These are phyloP conservation scores for Linnaemya tessellans DNA, from an alignment of 2,888 invertebrate genomes.

Conservation along the genomic window DNA sequence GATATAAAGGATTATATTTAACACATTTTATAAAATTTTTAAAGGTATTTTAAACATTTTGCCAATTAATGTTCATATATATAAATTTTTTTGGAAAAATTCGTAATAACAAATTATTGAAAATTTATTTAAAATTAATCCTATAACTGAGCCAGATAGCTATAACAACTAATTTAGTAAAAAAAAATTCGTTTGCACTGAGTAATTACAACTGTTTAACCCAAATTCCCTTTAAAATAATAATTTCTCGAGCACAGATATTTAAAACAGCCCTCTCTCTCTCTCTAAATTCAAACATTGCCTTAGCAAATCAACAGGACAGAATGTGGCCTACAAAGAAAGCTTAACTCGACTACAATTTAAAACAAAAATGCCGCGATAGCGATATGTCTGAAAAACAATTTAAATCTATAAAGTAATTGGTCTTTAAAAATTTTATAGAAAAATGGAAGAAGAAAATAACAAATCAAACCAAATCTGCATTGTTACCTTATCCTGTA, in stretches of 20 bases:
- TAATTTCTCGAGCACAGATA: conserved; percentile 74
- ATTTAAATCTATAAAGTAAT: conserved; percentile 51
- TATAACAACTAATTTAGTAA: too few species aligned
- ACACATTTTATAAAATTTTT: too few species aligned
- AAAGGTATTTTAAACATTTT: background rate
- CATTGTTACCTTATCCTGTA: conserved; percentile 55
- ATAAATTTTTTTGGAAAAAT: too few species aligned
- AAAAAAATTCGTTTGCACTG: too few species aligned
- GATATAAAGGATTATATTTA: background rate
- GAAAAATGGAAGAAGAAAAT: conserved; percentile 12
- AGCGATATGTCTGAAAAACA: conserved; percentile 79
- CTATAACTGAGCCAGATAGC: too few species aligned
- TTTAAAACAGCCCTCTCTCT: conserved; percentile 52
- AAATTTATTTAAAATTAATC: too few species aligned
- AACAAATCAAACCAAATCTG: conserved; percentile 39
- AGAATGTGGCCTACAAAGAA: conserved; percentile 53
- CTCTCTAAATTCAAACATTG: background rate
- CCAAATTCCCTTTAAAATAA: background rate
- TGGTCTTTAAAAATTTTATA: conserved; percentile 50
- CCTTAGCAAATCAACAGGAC: conserved; percentile 1
- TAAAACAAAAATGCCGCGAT: conserved; percentile 79
- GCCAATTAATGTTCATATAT: background rate
- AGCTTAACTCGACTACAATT: conserved; percentile 16
- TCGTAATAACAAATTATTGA: too few species aligned
- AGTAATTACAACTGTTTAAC: background rate